Base-by-base conservation (phyloP, 1,140 invertebrate species). In the Psilanteris sp. region DNA sequence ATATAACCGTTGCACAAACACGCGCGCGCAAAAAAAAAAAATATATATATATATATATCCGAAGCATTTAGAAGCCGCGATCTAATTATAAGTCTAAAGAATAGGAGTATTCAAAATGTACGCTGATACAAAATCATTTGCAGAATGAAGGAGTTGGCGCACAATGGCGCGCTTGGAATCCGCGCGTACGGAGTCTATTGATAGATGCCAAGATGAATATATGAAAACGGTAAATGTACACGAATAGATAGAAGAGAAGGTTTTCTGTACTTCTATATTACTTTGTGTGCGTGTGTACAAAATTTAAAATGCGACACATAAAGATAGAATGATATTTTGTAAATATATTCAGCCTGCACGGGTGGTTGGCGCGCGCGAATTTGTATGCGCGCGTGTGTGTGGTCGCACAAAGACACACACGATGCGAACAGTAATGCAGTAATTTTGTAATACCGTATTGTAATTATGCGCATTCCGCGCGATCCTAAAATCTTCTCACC, bases 381-480 rank as follows among this genome's bases (percentile, higher is more conserved):
- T 4, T 14, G 18, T 20, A 5, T 20, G 18, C 18, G 18, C 18
- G 18, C 10, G 10, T 20, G 2, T 20, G 8, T 10, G 15, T 4
- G 0, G 7, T 15, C 1, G 10, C 13, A 9, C 1, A 46, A 18
- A 44, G 18, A 36, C 3, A 5, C 26, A 27, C 10, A 29, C 39
- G 46, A 44, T 36, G 61, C 15, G 68, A 61, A 36, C 77, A 55
- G 81, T 83, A 82, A 83, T 82, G 62, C 74, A 70, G 78, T 81
- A 79, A 84, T 81, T 79, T 72, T 64, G 68, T 81, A 78, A 83
- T 81, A 77, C 68, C 64, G 57, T 82, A 79, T 81, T 78, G 81
- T 85, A 84, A 85, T 85, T 85, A 86, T 81, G 62, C 66, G 62
- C 68, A 78, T 79, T 78, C 70, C 78, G 34, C 55, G 48, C 41